phyloP scores from a whole-genome alignment of 2,113 vertebrate genomes.

The Capreolus pygargus region DNA sequence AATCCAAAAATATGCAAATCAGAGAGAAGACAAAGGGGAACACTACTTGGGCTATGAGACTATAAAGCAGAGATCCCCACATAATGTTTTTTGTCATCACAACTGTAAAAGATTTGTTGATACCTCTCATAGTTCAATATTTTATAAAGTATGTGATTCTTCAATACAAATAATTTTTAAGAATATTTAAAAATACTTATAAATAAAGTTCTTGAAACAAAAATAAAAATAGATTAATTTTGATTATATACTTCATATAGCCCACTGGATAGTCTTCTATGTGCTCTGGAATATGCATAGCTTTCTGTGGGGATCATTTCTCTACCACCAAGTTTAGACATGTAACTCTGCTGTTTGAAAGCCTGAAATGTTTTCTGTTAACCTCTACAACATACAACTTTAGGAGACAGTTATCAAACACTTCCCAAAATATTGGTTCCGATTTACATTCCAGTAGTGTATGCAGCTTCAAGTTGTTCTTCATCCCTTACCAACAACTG shows the following conservation, averaged over 20 bases:
- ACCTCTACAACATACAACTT: neutral
- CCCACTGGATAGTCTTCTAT: neutral
- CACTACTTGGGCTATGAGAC: neutral
- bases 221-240: neutral
- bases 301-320: neutral
- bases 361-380: neutral
- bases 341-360: neutral
- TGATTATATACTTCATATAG: neutral
- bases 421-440: neutral
- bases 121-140: neutral
- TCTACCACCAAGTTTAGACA: neutral
- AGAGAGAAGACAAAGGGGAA: neutral
- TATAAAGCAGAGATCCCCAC: neutral
- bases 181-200: neutral
- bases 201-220: neutral
- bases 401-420: neutral
- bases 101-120: neutral
- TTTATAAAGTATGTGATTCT: neutral
- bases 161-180: neutral
- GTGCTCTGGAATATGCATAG: neutral
- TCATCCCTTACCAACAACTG: neutral
- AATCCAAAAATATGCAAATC: neutral
- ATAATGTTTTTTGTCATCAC: neutral
- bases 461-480: neutral
- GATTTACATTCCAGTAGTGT: neutral